These are phyloP conservation scores for Artemia sinica DNA, from an alignment of 2,888 invertebrate genomes.

Conservation along the genomic window DNA sequence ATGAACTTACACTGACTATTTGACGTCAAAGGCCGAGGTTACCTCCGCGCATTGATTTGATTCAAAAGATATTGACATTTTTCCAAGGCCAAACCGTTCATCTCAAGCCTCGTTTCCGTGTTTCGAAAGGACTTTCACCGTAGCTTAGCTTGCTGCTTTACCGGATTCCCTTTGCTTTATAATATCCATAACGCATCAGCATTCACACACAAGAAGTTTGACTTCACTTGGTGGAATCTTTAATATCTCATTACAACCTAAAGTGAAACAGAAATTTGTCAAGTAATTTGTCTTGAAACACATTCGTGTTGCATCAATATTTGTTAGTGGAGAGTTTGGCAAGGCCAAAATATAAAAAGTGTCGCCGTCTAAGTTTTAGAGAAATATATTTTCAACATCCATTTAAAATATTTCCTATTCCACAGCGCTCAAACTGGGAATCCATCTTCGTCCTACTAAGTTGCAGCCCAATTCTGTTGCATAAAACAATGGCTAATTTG, in stretches of 20 bases:
- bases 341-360: too few species aligned
- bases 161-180: constrained; percentile 34
- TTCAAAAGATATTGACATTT: background rate
- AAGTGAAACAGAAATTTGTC: constrained; percentile 23
- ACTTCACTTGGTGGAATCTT: constrained; percentile 69
- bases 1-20: background rate
- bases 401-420: background rate
- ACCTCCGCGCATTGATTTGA: background rate
- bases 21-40: background rate
- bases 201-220: constrained; percentile 66
- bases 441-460: too few species aligned
- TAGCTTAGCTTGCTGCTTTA: background rate
- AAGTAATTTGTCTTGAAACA: background rate
- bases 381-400: background rate
- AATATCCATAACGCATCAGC: constrained; percentile 53
- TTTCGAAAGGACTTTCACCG: background rate
- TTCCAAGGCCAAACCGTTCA: background rate
- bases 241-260: constrained; percentile 78
- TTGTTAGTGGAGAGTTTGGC: background rate
- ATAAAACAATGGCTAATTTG: too few species aligned
- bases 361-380: too few species aligned
- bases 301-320: background rate
- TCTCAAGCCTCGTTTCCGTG: background rate
- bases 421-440: background rate
- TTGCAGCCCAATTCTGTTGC: too few species aligned